Conservation (phyloP, 2,888 invertebrate genomes). For the Mesoligia furuncula region DNA sequence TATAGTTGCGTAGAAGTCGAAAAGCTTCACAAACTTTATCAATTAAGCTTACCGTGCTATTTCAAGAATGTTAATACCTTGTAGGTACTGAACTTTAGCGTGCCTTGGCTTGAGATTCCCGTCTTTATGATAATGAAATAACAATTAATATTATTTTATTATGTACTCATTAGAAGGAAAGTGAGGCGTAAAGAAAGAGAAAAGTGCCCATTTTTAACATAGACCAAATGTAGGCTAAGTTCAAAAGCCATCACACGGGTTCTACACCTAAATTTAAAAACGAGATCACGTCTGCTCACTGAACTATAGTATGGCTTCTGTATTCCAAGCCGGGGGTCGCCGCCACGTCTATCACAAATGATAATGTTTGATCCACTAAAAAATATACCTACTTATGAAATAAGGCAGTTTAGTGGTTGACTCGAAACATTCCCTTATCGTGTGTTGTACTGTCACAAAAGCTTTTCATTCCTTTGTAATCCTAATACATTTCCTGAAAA, state of each 20-base stretch:
- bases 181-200: background rate
- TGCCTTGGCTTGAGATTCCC: background rate
- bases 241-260: background rate
- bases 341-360: background rate
- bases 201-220: background rate
- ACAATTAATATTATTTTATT: too few species aligned
- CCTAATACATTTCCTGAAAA: conserved; percentile 62
- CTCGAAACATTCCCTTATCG: background rate
- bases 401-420: background rate
- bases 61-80: background rate
- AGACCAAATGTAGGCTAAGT: background rate
- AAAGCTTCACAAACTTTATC: background rate
- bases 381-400: background rate
- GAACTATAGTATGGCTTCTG: background rate
- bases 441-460: background rate
- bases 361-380: background rate
- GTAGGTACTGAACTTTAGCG: background rate
- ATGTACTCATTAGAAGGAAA: background rate
- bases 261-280: background rate
- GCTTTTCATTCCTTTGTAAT: conserved; percentile 36
- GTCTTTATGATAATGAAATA: background rate
- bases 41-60: background rate
- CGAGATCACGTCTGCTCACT: background rate
- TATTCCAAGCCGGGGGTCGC: background rate
- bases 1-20: background rate